Evolutionary conservation across 2,797 vertebrate species (phyloP), one percentile per base, ranked within the genome.

Genomic region (Falco concolor): DNA sequence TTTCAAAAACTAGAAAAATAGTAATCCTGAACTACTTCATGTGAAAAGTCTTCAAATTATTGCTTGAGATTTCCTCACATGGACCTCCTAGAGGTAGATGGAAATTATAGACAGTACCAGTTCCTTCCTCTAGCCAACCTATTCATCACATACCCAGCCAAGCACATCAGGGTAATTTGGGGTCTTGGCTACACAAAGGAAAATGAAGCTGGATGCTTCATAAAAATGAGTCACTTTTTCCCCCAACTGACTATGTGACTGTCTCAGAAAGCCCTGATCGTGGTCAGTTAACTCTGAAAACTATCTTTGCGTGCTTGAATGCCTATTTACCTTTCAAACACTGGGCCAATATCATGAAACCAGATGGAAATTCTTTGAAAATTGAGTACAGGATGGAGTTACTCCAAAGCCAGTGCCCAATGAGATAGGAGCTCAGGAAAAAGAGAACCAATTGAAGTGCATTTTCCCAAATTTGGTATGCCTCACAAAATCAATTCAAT

Each of bases 151-250:
- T 69, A 78, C 44, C 75, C 69, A 45, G 93, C 77, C 93, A 95
- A 95, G 67, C 56, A 93, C 50, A 95, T 59, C 64, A 89, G 94
- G 75, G 93, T 83, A 95, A 83, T 93, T 87, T 95, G 75, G 72
- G 86, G 84, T 87, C 90, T 92, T 96, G 91, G 90, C 74, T 93
- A 40, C 38, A 17, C 36, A 40, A 82, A 77, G 44, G 64, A 91
- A 93, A 95, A 90, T 15, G 32, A 80, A 79, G 68, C 84, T 95
- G 95, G 80, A 92, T 80, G 68, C 24, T 91, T 93, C 52, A 59
- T 73, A 56, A 53, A 90, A 81, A 73, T 86, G 76, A 95, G 79
- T 90, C 54, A 92, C 23, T 68, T 93, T 96, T 94, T 93, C 65
- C 95, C 47, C 49, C 32, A 74, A 1, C 5, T 81, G 63, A 67